Conservation (phyloP, 2,113 vertebrate species). For the Narcine bancroftii region DNA sequence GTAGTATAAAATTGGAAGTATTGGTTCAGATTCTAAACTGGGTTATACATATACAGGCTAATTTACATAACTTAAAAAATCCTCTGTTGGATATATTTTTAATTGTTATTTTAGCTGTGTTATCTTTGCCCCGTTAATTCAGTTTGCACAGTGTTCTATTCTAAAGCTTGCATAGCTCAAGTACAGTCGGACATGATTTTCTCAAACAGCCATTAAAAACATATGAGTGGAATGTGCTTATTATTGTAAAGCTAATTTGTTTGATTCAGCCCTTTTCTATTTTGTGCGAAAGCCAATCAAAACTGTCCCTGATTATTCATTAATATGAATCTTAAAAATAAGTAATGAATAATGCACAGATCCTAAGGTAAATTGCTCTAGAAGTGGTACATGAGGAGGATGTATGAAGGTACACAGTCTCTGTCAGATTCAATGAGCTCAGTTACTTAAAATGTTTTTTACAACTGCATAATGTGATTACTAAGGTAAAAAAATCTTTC, state of each 20-base stretch:
- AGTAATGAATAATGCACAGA: background rate
- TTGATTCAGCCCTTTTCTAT: background rate
- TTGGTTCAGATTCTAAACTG: background rate
- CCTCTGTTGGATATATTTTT: background rate
- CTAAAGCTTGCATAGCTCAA: background rate
- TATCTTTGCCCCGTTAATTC: background rate
- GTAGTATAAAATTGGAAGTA: background rate
- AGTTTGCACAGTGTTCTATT: background rate
- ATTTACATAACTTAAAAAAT: background rate
- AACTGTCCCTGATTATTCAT: background rate
- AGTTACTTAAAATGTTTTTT: background rate
- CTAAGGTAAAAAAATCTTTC: background rate
- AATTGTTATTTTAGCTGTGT: background rate
- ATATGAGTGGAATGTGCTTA: background rate
- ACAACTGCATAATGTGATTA: background rate
- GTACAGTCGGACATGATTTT: background rate
- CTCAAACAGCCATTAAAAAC: background rate
- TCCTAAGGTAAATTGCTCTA: background rate
- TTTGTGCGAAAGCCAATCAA: slow-evolving; percentile 20
- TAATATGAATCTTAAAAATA: background rate
- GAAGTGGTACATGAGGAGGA: background rate
- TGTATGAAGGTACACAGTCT: background rate
- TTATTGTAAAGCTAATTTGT: slow-evolving; percentile 5
- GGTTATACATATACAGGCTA: background rate
- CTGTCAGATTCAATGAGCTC: background rate